phyloP scores from a whole-genome alignment of 1,140 invertebrate species.

The Ceratosolen fusciceps region DNA sequence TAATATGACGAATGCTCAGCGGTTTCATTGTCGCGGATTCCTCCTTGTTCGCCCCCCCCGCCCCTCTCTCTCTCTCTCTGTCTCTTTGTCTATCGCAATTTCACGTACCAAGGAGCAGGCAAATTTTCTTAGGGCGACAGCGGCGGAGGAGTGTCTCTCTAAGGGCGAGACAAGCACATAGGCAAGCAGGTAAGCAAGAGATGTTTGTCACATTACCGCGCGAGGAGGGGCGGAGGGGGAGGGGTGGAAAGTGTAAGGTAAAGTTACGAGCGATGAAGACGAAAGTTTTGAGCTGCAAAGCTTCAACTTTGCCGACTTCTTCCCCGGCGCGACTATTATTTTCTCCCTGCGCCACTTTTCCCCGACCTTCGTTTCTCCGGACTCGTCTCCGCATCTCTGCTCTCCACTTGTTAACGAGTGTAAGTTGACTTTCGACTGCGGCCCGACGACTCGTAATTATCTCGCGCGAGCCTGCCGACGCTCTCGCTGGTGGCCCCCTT shows the following conservation, averaged over 20 bases:
- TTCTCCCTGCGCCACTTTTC: constrained; percentile 8
- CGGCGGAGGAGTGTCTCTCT: too few relatives aligned
- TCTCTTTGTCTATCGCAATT: too few relatives aligned
- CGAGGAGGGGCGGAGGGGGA: too few relatives aligned
- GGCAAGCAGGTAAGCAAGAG: constrained; percentile 34
- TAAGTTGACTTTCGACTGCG: constrained; percentile 35
- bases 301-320: constrained; percentile 25
- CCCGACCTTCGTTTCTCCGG: not conserved
- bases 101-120: too few relatives aligned
- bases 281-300: constrained; percentile 31
- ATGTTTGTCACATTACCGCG: constrained; percentile 55
- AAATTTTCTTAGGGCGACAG: not conserved
- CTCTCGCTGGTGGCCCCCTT: constrained; percentile 12
- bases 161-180: constrained; percentile 29
- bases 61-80: not conserved
- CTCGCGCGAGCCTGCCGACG: not conserved
- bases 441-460: constrained; percentile 27
- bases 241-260: not conserved
- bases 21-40: not conserved
- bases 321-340: constrained; percentile 20
- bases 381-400: not conserved
- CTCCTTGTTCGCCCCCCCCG: not conserved
- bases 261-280: constrained; percentile 38
- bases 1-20: too few relatives aligned
- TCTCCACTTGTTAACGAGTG: constrained; percentile 33